A percentile compares a stretch with the other conserved stretches of the same genome.
Evolutionary conservation across 2,113 vertebrate species (phyloP).

Genomic region (Micronisus gabar): DNA sequence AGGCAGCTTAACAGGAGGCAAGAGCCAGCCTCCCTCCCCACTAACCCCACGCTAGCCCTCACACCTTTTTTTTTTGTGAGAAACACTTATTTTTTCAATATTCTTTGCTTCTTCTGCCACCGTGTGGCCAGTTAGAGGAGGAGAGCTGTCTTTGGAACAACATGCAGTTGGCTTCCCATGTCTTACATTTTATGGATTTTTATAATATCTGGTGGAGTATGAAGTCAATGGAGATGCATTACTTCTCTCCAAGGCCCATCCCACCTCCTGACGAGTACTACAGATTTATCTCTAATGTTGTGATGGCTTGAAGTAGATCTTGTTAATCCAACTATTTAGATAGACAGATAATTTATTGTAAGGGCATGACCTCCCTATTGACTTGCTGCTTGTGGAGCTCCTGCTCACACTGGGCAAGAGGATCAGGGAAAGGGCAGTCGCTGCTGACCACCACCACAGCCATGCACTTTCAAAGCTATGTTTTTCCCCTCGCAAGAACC

Average conservation of each 20-base stretch:
- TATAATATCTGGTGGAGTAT: accelerated
- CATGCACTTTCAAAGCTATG: accelerated
- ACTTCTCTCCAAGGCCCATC: not conserved
- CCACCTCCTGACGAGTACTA: not conserved
- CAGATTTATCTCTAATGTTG: not conserved
- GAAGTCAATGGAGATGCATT: not conserved
- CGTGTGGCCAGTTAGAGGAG: not conserved
- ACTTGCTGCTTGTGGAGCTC: not conserved
- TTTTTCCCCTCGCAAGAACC: accelerated
- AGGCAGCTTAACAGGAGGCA: not conserved
- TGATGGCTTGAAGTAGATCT: not conserved
- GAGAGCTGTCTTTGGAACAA: not conserved
- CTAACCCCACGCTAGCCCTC: accelerated
- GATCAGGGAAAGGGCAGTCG: accelerated
- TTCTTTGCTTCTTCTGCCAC: conserved; percentile 46
- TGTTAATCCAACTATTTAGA: not conserved
- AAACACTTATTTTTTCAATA: accelerated
- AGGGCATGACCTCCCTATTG: not conserved
- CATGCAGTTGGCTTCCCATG: accelerated
- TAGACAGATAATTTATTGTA: accelerated
- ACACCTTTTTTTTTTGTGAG: accelerated
- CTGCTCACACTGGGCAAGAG: not conserved
- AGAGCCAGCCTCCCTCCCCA: not conserved
- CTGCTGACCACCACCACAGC: not conserved
- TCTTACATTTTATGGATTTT: not conserved